Evolutionary conservation across 2,888 invertebrate genomes (phyloP), one percentile per base, ranked within the genome.

Genomic region (Chymomyza fuscimana): DNA sequence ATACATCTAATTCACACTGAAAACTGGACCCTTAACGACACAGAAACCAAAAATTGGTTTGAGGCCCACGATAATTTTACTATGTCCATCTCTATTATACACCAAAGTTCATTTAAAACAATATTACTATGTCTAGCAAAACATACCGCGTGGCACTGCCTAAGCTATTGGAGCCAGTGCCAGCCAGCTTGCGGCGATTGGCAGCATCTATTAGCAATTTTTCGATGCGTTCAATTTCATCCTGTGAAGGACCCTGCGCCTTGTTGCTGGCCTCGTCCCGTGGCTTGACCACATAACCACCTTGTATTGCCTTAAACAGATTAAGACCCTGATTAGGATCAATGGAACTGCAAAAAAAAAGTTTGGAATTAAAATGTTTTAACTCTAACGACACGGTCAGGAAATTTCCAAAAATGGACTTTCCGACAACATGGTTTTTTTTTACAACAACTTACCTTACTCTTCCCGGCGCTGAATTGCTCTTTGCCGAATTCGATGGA

Each of bases 181-280:
- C 92, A 60, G 92, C 89, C 32, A 92, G 79, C 76, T 91, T 92
- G 3, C 89, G 81, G 25, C 91, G 86, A 46, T 87, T 88, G 9
- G 89, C 84, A 61, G 83, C 90, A 76, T 92, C 93, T 87, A 93
- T 91, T 62, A 94, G 89, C 81, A 94, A 92, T 87, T 92, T 92
- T 80, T 93, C 94, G 90, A 94, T 93, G 90, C 92, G 93, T 92
- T 93, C 94, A 77, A 93, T 92, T 86, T 94, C 94, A 78, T 93
- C 93, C 58, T 92, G 91, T 7, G 93, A 93, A n/a, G 94, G 93
- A 29, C 93, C 94, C 89, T 94, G 94, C 2, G 94, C 95, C 89
- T 94, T 94, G 65, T 94, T 93, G 87, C 93, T 94, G 81, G 94
- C 94, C 89, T 94, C 95, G 89, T 96, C 96, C 71, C 93, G 93